Evolutionary conservation across 2,797 vertebrate genomes (phyloP).

Genomic region (Sternotherus odoratus): DNA sequence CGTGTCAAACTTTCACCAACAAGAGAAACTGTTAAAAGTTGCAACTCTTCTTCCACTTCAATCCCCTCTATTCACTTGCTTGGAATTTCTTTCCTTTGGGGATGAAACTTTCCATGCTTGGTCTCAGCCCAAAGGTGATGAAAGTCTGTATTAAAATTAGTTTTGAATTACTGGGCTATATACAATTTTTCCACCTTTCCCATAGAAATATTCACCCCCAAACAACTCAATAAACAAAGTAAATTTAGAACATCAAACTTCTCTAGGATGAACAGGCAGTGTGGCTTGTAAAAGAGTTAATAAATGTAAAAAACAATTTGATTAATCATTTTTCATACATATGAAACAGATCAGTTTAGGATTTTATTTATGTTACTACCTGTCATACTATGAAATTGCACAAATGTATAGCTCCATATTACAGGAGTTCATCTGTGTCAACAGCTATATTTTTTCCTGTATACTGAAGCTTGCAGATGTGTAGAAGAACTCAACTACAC

Average conservation of each 20-base stretch:
- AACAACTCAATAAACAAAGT: fast-evolving
- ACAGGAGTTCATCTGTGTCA: conserved; percentile 12
- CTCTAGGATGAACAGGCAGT: neutral
- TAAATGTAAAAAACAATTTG: neutral
- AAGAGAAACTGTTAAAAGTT: neutral
- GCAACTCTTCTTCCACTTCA: neutral
- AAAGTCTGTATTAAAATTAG: neutral
- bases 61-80: neutral
- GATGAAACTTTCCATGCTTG: neutral
- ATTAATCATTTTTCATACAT: conserved; percentile 23
- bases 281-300: neutral
- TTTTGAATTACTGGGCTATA: fast-evolving
- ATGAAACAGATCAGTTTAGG: neutral
- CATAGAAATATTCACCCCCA: neutral
- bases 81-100: neutral
- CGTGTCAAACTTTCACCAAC: neutral
- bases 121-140: neutral
- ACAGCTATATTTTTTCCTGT: neutral
- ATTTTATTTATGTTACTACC: neutral
- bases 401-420: conserved; percentile 3
- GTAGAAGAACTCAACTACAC: neutral
- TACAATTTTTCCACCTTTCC: neutral
- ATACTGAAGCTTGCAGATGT: neutral
- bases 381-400: neutral
- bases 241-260: neutral